These are phyloP conservation scores for Argyresthia goedartella DNA, from an alignment of 2,888 invertebrate species.

Conservation along the genomic window DNA sequence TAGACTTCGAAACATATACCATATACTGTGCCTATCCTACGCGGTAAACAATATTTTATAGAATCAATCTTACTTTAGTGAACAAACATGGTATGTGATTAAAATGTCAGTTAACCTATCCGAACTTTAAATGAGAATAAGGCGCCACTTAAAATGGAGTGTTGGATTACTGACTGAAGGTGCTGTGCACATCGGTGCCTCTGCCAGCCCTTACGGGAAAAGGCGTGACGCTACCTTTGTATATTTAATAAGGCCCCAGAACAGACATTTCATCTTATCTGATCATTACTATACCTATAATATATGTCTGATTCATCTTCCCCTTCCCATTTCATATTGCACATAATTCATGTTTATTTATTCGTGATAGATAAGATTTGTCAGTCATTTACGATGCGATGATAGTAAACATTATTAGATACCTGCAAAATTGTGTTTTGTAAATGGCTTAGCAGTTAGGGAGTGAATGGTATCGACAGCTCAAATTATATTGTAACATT, in stretches of 20 bases:
- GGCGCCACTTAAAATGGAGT: too few species aligned
- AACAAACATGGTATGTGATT: background rate
- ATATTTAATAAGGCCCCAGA: background rate
- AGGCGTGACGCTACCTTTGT: too few species aligned
- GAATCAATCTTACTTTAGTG: background rate
- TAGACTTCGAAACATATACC: background rate
- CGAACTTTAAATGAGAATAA: background rate
- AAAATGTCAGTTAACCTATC: background rate
- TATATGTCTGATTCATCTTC: too few species aligned
- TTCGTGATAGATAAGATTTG: background rate
- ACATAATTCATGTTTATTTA: too few species aligned
- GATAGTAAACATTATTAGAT: background rate
- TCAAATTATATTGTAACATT: background rate
- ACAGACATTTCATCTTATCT: too few species aligned
- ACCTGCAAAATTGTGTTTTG: background rate
- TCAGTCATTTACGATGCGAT: background rate
- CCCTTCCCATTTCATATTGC: too few species aligned
- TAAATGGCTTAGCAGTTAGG: background rate
- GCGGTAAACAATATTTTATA: background rate
- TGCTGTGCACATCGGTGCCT: background rate
- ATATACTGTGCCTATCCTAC: constrained; percentile 2
- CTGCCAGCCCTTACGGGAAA: background rate
- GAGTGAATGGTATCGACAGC: background rate
- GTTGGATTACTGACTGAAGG: background rate
- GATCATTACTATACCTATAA: too few species aligned